Evolutionary conservation across 2,888 invertebrate genomes (phyloP), one percentile per base, ranked within the genome.

Genomic region (Cosmorhoe ocellata): DNA sequence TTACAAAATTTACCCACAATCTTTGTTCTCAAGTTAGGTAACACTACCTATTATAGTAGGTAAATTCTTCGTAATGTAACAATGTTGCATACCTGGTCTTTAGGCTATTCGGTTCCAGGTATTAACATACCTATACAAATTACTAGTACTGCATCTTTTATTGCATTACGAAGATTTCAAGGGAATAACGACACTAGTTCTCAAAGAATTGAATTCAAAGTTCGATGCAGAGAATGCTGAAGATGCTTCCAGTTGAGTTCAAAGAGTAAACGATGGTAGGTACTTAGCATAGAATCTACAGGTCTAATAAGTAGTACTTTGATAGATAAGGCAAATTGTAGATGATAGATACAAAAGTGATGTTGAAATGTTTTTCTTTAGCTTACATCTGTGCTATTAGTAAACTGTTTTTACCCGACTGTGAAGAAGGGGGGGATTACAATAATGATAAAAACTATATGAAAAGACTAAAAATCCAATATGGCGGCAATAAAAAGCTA

Each of bases 51-150:
- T 13, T 31, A 44, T 13, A 32, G 38, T 36, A 48, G 24, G 31
- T 47, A 51, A 37, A 31, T 58, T 61, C 56, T 38, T 33, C 12
- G 60, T 56, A 56, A 8, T 26, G 12, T 38, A 44, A 58, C 49
- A 58, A 53, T 47, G 56, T 53, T 24, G 43, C 30, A 18, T 58
- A 52, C 54, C 56, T 47, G 49, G 14, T 47, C 24, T 32, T 47
- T 45, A 31, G 27, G 27, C 24, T 40, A 37, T 36, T 27, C 33
- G 12, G 34, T 51, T 33, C 32, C 50, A 45, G 42, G 51, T 50
- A 56, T 26, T 27, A 30, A 32, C 37, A 44, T 51, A 52, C 38
- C 41, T 52, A 48, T 22, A 36, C 31, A 40, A 41, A 31, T 41
- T 33, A 32, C 39, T 24, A 11, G 18, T 18, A 18, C 18, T 18